These are phyloP conservation scores for Dipodomys ordii DNA, from an alignment of 2,113 vertebrate species.

Conservation along the genomic window DNA sequence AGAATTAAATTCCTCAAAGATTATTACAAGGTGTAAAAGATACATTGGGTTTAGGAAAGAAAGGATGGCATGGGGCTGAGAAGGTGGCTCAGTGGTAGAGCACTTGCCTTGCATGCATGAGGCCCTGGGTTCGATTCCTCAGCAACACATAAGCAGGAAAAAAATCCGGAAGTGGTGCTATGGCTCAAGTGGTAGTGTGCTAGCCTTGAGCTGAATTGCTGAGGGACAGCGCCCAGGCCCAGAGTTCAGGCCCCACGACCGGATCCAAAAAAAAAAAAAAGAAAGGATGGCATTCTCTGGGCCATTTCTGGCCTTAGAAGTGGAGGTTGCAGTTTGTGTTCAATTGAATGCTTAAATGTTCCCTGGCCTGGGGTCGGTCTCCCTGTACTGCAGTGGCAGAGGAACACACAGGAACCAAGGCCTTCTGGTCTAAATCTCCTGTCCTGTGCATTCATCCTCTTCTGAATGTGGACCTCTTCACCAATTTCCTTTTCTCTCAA, in stretches of 20 bases:
- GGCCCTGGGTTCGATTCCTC: no score
- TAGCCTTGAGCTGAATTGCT: no score
- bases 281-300: not conserved
- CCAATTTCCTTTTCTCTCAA: slow-evolving; percentile 11
- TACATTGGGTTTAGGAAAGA: not conserved
- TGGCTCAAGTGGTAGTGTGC: no score
- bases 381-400: not conserved
- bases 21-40: not conserved
- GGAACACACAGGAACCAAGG: not conserved
- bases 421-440: not conserved
- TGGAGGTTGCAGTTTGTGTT: not conserved
- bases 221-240: no score
- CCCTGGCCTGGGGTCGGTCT: not conserved
- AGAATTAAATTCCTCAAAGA: slow-evolving; percentile 10
- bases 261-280: not conserved
- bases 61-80: not conserved
- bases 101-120: no score
- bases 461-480: not conserved
- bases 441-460: not conserved
- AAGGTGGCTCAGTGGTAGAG: no score
- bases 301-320: not conserved
- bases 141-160: no score
- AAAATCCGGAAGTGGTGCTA: no score
- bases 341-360: not conserved
- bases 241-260: no score